Evolutionary conservation across 2,888 invertebrate genomes (phyloP), one percentile per base, ranked within the genome.

Genomic region (Ornithoptera alexandrae): DNA sequence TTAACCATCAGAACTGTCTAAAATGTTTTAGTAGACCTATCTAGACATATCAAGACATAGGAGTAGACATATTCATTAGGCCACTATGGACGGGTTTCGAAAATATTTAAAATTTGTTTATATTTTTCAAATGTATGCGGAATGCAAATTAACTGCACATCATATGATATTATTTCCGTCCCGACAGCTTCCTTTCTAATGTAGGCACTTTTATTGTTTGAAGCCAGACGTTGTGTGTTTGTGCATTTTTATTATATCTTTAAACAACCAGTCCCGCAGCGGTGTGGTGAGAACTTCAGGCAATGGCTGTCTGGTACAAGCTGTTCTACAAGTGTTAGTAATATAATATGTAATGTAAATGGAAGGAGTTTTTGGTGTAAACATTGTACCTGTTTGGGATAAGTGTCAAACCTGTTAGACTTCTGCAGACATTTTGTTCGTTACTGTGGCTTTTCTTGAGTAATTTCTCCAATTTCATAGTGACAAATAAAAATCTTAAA

Each of bases 271-370:
- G 42, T 62, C 42, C 67, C 57, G 50, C 42, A 42, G 62, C 67
- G 62, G 57, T 57, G 42, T 62, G 57, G 30, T 36, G 63, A 15
- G n/a, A 20, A 56, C 59, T 36, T 30, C 18, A 63, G 68, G 50
- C 63, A 68, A 63, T 68, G 63, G 63, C 68, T 63, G 59, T 50
- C 68, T 36, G 46, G 10, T 50, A 10, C 4, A 50, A 68, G 62
- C 58, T 50, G 68, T 20, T 36, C 68, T 59, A 59, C 62, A 57
- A 18, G 58, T 68, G 20, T 58, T 24, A 22, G n/a, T 63, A 10
- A 39, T 59, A 68, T 59, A 22, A 58, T 20, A n/a, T 50, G 17
- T 62, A 64, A n/a, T 12, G 64, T 57, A 63, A 63, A 30, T 53
- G 53, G 12, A 30, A n/a, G 36, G 39, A 57, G 57, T 8, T 39